Evolutionary conservation across 2,888 invertebrate species (phyloP).

Genomic region (Agrochola lychnidis): DNA sequence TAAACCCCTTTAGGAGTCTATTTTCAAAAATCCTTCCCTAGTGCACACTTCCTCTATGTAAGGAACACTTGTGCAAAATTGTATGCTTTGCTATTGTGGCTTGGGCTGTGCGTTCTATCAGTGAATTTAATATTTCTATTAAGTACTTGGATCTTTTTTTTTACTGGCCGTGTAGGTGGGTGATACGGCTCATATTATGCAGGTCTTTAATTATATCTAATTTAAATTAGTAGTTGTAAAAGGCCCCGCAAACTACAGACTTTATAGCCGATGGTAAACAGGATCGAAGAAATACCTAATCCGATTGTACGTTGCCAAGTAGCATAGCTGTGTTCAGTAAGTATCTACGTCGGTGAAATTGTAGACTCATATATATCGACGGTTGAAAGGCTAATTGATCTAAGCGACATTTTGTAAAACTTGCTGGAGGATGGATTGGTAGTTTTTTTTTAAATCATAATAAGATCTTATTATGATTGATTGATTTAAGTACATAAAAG

Average conservation of each 20-base stretch:
- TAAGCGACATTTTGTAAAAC: too few species aligned
- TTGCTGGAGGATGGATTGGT: too few species aligned
- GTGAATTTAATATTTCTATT: too few species aligned
- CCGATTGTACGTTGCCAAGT: not conserved
- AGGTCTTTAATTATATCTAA: not conserved
- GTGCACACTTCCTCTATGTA: not conserved
- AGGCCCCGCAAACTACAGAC: not conserved
- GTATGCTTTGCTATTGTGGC: too few species aligned
- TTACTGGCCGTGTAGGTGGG: too few species aligned
- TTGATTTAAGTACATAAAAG: too few species aligned
- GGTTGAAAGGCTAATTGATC: too few species aligned
- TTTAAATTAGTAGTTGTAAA: not conserved
- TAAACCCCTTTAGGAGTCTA: not conserved
- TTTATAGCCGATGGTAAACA: not conserved
- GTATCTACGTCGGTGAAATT: not conserved
- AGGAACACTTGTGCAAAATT: not conserved
- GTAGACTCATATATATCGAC: not conserved
- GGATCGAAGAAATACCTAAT: not conserved
- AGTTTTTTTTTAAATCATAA: too few species aligned
- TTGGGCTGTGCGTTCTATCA: too few species aligned
- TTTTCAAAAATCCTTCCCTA: not conserved
- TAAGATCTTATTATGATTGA: too few species aligned
- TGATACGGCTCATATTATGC: too few species aligned
- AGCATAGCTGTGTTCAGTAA: not conserved
- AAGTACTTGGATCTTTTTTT: too few species aligned